These are phyloP conservation scores for Drosophila persimilis DNA, from an alignment of 1,140 invertebrate species.

Conservation along the genomic window DNA sequence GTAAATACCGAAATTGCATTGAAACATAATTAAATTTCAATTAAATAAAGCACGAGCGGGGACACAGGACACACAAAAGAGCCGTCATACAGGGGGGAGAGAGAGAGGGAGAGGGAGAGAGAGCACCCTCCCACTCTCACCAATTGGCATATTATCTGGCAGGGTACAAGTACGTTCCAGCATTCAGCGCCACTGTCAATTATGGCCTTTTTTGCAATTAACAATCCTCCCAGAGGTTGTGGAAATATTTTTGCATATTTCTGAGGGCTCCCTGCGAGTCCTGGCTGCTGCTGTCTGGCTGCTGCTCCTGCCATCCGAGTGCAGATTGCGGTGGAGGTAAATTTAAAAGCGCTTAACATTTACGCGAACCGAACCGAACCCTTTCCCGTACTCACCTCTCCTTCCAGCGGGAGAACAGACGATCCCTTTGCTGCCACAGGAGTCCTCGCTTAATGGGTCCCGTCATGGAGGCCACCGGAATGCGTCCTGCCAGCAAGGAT, in stretches of 20 bases:
- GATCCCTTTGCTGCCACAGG: constrained; percentile 87
- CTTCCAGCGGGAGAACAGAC: constrained; percentile 88
- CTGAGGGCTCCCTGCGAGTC: background rate
- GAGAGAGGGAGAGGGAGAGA: background rate
- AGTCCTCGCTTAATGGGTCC: constrained; percentile 86
- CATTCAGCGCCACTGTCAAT: constrained; percentile 64
- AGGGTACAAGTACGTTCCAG: constrained; percentile 24
- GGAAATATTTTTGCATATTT: constrained; percentile 66
- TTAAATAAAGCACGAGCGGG: constrained; percentile 43
- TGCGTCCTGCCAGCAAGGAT: constrained; percentile 83
- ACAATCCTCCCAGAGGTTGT: constrained; percentile 40
- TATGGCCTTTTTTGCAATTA: constrained; percentile 72
- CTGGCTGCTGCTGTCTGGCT: constrained; percentile 21
- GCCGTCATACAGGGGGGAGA: constrained; percentile 9
- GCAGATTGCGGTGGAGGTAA: constrained; percentile 55
- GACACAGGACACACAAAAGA: constrained; percentile 43
- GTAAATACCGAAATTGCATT: constrained; percentile 30
- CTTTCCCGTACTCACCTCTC: constrained; percentile 83
- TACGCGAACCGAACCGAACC: constrained; percentile 13
- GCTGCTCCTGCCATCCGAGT: constrained; percentile 7
- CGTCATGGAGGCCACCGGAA: constrained; percentile 82
- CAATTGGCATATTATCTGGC: constrained; percentile 68
- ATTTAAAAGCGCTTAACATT: constrained; percentile 63
- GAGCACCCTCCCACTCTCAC: background rate
- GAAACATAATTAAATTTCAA: constrained; percentile 74